Evolutionary conservation across 2,888 invertebrate genomes (phyloP).

Genomic region (Trisateles emortualis): DNA sequence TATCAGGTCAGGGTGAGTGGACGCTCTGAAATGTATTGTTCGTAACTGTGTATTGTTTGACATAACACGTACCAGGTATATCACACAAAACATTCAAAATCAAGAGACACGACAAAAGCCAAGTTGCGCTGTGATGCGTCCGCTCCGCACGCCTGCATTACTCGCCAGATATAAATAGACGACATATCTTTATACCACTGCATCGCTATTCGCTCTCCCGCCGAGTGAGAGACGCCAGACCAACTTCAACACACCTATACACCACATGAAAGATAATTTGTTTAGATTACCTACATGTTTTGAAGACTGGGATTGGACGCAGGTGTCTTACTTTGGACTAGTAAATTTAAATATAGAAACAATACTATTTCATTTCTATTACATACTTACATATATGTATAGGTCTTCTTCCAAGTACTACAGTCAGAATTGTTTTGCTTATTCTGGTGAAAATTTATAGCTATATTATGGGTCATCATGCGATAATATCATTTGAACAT

Average conservation of each 20-base stretch:
- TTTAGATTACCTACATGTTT: conserved; percentile 64
- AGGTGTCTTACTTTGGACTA: conserved; percentile 43
- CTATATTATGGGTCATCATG: too few species aligned
- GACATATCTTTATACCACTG: conserved; percentile 77
- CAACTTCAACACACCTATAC: conserved; percentile 59
- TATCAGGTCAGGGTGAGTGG: too few species aligned
- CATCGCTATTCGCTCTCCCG: conserved; percentile 76
- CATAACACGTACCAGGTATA: conserved; percentile 41
- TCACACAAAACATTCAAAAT: conserved; percentile 66
- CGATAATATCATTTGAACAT: too few species aligned
- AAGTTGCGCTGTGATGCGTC: conserved; percentile 66
- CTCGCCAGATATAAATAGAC: conserved; percentile 81
- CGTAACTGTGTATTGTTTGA: conserved; percentile 16
- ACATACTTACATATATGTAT: too few species aligned
- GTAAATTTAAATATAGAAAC: conserved; percentile 29
- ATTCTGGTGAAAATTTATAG: too few species aligned
- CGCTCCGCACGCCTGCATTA: conserved; percentile 72
- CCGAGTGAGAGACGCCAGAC: conserved; percentile 73
- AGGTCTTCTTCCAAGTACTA: too few species aligned
- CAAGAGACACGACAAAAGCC: conserved; percentile 68
- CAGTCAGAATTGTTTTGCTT: too few species aligned
- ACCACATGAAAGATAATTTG: conserved; percentile 58
- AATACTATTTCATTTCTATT: background rate
- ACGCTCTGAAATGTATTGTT: too few species aligned
- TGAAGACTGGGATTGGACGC: conserved; percentile 41